Evolutionary conservation across 2,888 invertebrate genomes (phyloP), one percentile per base, ranked within the genome.

Genomic region (Cryptus armator): DNA sequence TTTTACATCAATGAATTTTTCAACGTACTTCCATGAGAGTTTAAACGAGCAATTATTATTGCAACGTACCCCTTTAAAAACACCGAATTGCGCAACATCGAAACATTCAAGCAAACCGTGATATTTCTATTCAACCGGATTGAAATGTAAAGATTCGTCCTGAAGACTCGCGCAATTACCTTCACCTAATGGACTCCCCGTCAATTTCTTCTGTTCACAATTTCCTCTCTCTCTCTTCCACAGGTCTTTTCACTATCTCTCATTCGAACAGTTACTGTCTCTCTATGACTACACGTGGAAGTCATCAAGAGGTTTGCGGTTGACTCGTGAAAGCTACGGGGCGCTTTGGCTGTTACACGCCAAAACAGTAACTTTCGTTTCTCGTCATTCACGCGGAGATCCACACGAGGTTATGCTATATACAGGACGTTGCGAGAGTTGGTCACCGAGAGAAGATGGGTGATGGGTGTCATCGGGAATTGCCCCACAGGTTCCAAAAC

Each of bases 111-210:
- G 14, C 59, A 29, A 1, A 2, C 32, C 14, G 10, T 14, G 59
- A 59, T n/a, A 7, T 59, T n/a, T 59, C 14, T 56, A 19, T 56
- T 19, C 56, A 19, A 29, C 16, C 70, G 77, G 24, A 75, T 78
- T 62, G 74, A 71, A 84, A 59, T 81, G 86, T 87, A 88, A 89
- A 88, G 88, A 85, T 83, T 82, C 82, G 62, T 74, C 82, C 84
- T 84, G 81, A 83, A 87, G 83, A 86, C 86, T 78, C 81, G 80
- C 74, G 89, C 88, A 89, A 89, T 88, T 88, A 86, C 88, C 14
- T 43, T 48, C 14, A 10, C 7, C 67, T 53, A 75, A 79, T 62
- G 53, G 68, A 56, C 37, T 46, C 53, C 44, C 59, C 32, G 53
- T 75, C 51, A 64, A 79, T 83, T 56, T 70, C 46, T 64, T 14